Evolutionary conservation across 2,797 vertebrate genomes (phyloP), one percentile per base, ranked within the genome.

Genomic region (Phylloscopus collybita): DNA sequence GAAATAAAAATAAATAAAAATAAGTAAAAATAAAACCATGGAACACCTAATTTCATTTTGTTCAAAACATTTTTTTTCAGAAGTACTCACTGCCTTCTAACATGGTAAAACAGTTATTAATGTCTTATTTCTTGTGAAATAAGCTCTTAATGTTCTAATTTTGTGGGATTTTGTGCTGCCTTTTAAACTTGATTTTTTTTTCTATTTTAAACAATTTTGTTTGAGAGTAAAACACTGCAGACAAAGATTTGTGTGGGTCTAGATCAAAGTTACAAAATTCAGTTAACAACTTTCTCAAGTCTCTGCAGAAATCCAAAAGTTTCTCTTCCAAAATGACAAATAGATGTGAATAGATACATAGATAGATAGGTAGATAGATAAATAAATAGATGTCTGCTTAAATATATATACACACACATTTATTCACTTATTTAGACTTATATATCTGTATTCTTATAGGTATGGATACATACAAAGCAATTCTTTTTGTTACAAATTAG

Each of bases 341-440:
- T 44, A 66, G 0, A 0, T 70, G 13, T 51, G 19, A 18, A 22
- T 40, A 53, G 0, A 1, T 34, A 42, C 50, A 16, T 40, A 8
- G 34, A 69, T 53, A 10, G 34, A 69, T 53, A 22, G n/a, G n/a
- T 44, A 53, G 0, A 1, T n/a, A 42, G 67, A 15, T 49, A 9
- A 29, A 69, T 57, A 42, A 14, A 42, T 47, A 9, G n/a, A 67
- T 57, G 3, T 16, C 5, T 60, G 1, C 5, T 16, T 9, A 23
- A 6, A 13, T n/a, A n/a, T n/a, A 23, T 34, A 30, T 11, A 8
- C 11, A 66, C 9, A 42, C 25, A 9, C 19, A 13, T 47, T 14
- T 30, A 9, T 29, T 17, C n/a, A 17, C 45, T 6, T 57, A 36
- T 45, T 38, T 53, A 5, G 50, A 16, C 38, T 19, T 49, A 13